Base-by-base conservation (phyloP, 2,113 vertebrate genomes). In the Phaethornis superciliosus region DNA sequence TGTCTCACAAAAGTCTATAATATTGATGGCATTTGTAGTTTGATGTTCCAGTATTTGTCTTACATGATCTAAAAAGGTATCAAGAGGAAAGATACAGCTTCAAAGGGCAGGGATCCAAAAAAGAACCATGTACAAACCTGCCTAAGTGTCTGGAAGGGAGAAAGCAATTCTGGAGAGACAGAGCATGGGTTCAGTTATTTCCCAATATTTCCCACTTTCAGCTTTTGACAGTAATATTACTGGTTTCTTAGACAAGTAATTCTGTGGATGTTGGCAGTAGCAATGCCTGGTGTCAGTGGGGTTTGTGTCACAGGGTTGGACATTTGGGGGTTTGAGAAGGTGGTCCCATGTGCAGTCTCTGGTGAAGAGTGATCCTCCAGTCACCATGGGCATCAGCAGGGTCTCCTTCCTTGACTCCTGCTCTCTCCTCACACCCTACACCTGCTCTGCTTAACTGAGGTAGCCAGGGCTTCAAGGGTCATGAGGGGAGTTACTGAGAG, bases 331-430 rank as follows among this genome's bases (percentile, higher is more conserved):
- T 46, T 22, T 69, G 67, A 46, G n/a, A 28, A 35, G 54, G 63
- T 32, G 44, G 3, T 70, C 17, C 28, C 49, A 23, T 3, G 3
- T 32, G 23, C 18, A 7, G 7, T 37, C 33, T 7, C 17, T 1
- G 10, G 15, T 27, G 46, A 63, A 40, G 44, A 15, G 12, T 7
- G 16, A 81, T 28, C 15, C 47, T 32, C 21, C 15, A 33, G 22
- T 3, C 20, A 64, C 12, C 28, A 37, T 0, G 1, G 9, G 5
- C 0, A 0, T 24, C 51, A 72, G 40, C 32, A 51, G 10, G 15
- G 18, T 2, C 18, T 87, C n/a, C 19, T 60, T 52, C 62, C n/a
- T 46, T 0, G 0, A 42, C 4, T 6, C 4, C 46, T 46, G 21
- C 16, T 64, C 40, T 42, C 47, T 42, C 32, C 26, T 8, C 37